Evolutionary conservation across 2,888 invertebrate genomes (phyloP).

Genomic region (Lithophane ornitopus): DNA sequence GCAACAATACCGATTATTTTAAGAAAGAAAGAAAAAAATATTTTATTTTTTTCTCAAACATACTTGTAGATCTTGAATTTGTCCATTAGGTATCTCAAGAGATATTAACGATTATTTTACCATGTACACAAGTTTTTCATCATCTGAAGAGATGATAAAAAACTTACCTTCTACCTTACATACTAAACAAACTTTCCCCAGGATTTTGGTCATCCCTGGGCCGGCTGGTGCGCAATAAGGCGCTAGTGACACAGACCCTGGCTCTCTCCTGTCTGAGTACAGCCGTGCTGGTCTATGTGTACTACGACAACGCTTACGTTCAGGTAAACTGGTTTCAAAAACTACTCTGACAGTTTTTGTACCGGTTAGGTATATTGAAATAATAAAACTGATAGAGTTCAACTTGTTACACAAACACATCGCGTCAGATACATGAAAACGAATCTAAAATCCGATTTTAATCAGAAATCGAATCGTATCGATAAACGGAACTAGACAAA

Average conservation of each 20-base stretch:
- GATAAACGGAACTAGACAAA: too few species aligned
- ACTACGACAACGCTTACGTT: slow-evolving; percentile 78
- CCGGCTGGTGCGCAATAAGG: slow-evolving; percentile 77
- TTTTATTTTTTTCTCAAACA: too few species aligned
- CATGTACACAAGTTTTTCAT: not conserved
- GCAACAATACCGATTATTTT: not conserved
- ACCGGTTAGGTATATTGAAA: not conserved
- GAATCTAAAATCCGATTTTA: too few species aligned
- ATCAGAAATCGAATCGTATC: too few species aligned
- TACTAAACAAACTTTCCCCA: slow-evolving; percentile 42
- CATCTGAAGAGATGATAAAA: not conserved
- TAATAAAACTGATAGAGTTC: not conserved
- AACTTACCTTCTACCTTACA: too few species aligned
- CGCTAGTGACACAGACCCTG: slow-evolving; percentile 76
- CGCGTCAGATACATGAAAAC: too few species aligned
- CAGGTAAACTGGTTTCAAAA: slow-evolving; percentile 71
- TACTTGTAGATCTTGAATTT: too few species aligned
- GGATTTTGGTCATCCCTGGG: slow-evolving; percentile 74
- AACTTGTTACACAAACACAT: not conserved
- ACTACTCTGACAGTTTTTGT: not conserved
- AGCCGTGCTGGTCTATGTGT: slow-evolving; percentile 80
- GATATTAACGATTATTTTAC: not conserved
- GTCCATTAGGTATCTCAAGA: not conserved
- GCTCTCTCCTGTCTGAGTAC: slow-evolving; percentile 78
- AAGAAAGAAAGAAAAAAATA: too few species aligned